Evolutionary conservation across 2,888 invertebrate genomes (phyloP), one percentile per base, ranked within the genome.

Genomic region (Tubulanus polymorphus): DNA sequence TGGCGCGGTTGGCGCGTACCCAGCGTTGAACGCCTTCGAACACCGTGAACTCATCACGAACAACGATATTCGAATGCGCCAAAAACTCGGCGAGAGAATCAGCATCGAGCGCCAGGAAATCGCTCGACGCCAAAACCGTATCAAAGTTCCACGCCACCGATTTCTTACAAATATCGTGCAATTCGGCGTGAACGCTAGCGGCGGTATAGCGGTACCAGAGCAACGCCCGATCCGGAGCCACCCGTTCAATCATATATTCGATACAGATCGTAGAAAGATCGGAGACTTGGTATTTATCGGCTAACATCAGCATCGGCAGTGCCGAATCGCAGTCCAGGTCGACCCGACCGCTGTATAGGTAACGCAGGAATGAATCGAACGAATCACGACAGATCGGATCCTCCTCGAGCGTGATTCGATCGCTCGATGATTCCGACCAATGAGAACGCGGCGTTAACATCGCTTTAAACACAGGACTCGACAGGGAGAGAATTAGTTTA

Each of bases 271-370:
- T 82, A 61, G 90, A 89, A 70, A 95, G 83, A 79, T 94, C 92
- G 85, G 87, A 88, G 15, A 95, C 91, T 81, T 93, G 92, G 80
- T 95, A 95, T 81, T 95, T 95, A 79, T 95, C 95, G 37, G 93
- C 93, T 55, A 95, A 81, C 10, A 89, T 89, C 52, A 95, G 82
- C 65, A 94, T 86, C 5, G 93, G 91, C 80, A 94, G 85, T 49
- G 92, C 93, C 59, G 88, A 88, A 53, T 85, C 84, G 64, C 91
- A 86, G 5, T 89, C 90, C 71, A 95, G 88, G 69, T 86, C 85
- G 65, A 95, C 89, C 80, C 88, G 88, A 37, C 94, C 95, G 0
- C 92, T 92, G 81, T 95, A 95, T 74, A 95, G 85, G 75, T 89
- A 90, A 79, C 90, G 88, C 26, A 95, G 82, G 79, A 95, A 94